Evolutionary conservation across 2,888 invertebrate genomes (phyloP).

Genomic region (Eurois occulta): DNA sequence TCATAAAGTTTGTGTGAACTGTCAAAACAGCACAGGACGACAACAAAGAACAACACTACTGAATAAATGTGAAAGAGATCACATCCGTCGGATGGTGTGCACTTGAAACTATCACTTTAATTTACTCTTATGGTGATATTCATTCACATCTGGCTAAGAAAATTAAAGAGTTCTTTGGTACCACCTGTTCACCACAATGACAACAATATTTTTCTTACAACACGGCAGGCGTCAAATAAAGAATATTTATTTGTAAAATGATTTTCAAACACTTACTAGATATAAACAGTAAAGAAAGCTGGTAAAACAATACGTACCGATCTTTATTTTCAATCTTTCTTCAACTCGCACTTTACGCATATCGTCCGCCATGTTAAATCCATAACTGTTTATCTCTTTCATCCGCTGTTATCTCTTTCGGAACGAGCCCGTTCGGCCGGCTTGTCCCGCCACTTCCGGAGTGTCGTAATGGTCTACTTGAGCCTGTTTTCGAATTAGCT

Average conservation of each 20-base stretch:
- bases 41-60: constrained; percentile 81
- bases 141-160: constrained; percentile 77
- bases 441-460: constrained; percentile 90
- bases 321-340: constrained; percentile 98
- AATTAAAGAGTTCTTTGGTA: constrained; percentile 75
- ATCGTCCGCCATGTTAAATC: constrained; percentile 98
- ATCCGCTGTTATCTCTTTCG: constrained; percentile 91
- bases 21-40: constrained; percentile 84
- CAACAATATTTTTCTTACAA: constrained; percentile 77
- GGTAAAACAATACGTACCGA: constrained; percentile 93
- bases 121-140: constrained; percentile 71
- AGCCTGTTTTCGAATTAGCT: constrained; percentile 81
- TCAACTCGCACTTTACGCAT: constrained; percentile 97
- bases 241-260: constrained; percentile 36
- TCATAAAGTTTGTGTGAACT: constrained; percentile 87
- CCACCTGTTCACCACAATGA: constrained; percentile 89
- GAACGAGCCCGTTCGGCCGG: constrained; percentile 89
- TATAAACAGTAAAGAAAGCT: constrained; percentile 57
- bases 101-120: constrained; percentile 52
- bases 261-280: constrained; percentile 45
- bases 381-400: constrained; percentile 93
- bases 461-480: constrained; percentile 90
- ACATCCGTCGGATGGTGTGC: constrained; percentile 59
- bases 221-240: constrained; percentile 27
- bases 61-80: constrained; percentile 61